phyloP scores from a whole-genome alignment of 2,888 invertebrate species.

The Ormyrus thymus region DNA sequence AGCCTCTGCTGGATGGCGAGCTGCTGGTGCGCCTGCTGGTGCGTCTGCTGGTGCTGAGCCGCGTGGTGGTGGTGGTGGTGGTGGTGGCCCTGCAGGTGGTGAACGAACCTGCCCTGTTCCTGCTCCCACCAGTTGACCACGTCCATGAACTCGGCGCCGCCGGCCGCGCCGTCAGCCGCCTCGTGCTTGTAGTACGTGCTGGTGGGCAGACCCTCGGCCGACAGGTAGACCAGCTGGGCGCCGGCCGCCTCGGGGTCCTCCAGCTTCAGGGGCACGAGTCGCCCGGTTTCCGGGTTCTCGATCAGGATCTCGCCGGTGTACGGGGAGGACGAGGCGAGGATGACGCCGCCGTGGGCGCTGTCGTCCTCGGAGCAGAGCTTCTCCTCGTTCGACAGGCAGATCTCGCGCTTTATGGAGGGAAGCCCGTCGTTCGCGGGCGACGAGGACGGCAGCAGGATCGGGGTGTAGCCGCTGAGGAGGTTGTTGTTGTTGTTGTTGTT shows the following conservation, averaged over 20 bases:
- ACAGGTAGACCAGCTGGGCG: constrained; percentile 63
- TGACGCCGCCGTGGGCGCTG: background rate
- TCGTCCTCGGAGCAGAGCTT: background rate
- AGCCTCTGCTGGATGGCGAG: constrained; percentile 53
- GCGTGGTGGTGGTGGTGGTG: constrained; percentile 32
- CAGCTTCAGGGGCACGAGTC: constrained; percentile 56
- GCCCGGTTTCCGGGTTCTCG: constrained; percentile 48
- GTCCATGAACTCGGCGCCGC: constrained; percentile 71
- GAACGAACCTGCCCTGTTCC: constrained; percentile 71
- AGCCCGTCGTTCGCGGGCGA: constrained; percentile 1
- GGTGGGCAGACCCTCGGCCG: constrained; percentile 65
- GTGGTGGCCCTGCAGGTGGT: constrained; percentile 67
- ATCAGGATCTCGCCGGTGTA: constrained; percentile 52
- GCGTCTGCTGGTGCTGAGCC: constrained; percentile 20
- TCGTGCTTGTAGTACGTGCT: constrained; percentile 70
- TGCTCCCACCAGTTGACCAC: constrained; percentile 75
- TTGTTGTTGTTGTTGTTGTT: constrained; percentile 28
- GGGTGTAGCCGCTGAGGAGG: constrained; percentile 61
- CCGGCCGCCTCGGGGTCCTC: constrained; percentile 57
- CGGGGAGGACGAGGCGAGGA: constrained; percentile 34
- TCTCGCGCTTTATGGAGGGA: constrained; percentile 40
- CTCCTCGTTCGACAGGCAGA: constrained; percentile 13
- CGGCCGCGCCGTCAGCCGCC: constrained; percentile 62
- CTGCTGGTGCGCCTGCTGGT: constrained; percentile 33
- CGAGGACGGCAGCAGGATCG: constrained; percentile 59